Evolutionary conservation across 2,888 invertebrate species (phyloP).

Genomic region (Capitulum mitella): DNA sequence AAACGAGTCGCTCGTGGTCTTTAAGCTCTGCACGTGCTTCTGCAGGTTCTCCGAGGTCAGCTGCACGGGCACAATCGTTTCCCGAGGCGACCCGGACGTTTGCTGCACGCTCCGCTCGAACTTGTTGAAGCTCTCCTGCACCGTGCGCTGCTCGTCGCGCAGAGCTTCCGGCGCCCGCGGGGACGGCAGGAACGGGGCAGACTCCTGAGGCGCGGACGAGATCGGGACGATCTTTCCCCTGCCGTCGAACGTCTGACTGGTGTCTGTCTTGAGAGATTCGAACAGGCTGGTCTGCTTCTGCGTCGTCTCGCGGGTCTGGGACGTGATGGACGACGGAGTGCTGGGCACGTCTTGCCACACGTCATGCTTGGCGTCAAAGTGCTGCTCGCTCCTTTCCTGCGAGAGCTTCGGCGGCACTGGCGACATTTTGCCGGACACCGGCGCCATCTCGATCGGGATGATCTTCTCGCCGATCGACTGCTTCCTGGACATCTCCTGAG

Average conservation of each 20-base stretch:
- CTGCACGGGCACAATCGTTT: neutral
- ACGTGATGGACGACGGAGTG: neutral
- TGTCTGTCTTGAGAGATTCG: neutral
- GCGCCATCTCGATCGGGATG: neutral
- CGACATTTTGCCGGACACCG: neutral
- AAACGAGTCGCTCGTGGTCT: neutral
- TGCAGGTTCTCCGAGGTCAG: neutral
- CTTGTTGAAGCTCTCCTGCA: neutral
- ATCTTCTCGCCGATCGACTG: neutral
- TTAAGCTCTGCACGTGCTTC: neutral
- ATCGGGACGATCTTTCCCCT: neutral
- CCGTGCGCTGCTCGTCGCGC: neutral
- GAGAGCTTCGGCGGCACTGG: neutral
- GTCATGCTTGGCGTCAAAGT: neutral
- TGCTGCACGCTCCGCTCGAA: neutral
- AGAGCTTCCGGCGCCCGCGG: neutral
- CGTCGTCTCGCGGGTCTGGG: no score
- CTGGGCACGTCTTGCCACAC: neutral
- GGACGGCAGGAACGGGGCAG: neutral
- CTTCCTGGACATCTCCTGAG: neutral
- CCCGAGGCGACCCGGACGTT: neutral
- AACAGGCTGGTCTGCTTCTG: neutral
- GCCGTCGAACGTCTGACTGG: neutral
- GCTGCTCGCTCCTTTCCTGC: neutral
- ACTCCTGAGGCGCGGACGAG: neutral